Conservation (phyloP, 2,888 invertebrate genomes). For the Drosophila imparisetae region DNA sequence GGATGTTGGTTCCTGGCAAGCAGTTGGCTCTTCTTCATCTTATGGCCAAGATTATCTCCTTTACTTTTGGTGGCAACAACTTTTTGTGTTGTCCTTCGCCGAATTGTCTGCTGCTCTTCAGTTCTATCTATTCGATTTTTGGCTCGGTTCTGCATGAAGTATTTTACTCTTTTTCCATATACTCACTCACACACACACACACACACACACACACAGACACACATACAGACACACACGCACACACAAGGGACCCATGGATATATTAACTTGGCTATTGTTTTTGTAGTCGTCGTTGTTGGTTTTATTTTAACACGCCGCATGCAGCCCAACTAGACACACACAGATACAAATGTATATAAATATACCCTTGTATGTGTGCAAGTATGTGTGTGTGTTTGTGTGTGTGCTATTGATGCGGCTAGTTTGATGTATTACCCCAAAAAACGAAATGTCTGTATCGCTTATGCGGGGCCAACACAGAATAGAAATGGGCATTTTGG, state of each 20-base stretch:
- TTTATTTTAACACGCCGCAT: slow-evolving; percentile 78
- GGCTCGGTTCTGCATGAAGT: slow-evolving; percentile 77
- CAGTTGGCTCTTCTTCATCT: slow-evolving; percentile 57
- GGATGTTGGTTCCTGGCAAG: slow-evolving; percentile 68
- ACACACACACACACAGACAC: slow-evolving; percentile 6
- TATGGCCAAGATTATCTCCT: slow-evolving; percentile 79
- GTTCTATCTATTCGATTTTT: slow-evolving; percentile 18
- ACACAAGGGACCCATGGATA: slow-evolving; percentile 48
- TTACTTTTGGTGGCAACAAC: slow-evolving; percentile 79
- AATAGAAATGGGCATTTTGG: slow-evolving; percentile 82
- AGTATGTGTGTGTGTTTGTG: slow-evolving; percentile 47
- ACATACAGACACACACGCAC: slow-evolving; percentile 2
- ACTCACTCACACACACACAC: slow-evolving; percentile 15
- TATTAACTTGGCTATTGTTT: slow-evolving; percentile 80
- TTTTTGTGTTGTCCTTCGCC: slow-evolving; percentile 53
- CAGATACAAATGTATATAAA: slow-evolving; percentile 7
- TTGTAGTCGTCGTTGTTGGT: slow-evolving; percentile 69
- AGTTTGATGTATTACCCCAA: slow-evolving; percentile 83
- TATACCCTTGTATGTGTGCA: slow-evolving; percentile 12
- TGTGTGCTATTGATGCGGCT: slow-evolving; percentile 81
- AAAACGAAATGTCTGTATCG: slow-evolving; percentile 81
- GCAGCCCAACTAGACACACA: slow-evolving; percentile 58
- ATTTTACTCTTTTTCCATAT: slow-evolving; percentile 74
- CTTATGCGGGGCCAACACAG: slow-evolving; percentile 79
- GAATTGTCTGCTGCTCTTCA: slow-evolving; percentile 26